phyloP scores from a whole-genome alignment of 2,113 vertebrate genomes.

The Spea bombifrons region DNA sequence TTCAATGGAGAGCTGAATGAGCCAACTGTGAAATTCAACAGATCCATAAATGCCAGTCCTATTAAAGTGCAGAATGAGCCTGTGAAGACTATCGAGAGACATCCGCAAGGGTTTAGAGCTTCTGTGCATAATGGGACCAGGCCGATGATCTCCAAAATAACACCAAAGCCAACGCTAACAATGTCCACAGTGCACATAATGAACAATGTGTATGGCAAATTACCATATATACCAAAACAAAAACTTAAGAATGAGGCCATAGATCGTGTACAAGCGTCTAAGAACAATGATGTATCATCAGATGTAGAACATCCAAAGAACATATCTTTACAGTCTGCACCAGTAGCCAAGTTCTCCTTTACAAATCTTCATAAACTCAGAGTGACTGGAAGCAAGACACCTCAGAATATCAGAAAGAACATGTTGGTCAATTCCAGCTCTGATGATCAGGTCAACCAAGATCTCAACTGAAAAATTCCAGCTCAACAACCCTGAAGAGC shows the following conservation, averaged over 20 bases:
- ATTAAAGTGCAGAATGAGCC: background rate
- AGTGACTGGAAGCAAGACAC: constrained; percentile 9
- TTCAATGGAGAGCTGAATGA: constrained; percentile 52
- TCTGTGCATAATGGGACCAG: background rate
- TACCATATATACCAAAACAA: constrained; percentile 15
- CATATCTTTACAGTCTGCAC: background rate
- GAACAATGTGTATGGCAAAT: background rate
- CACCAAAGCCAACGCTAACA: background rate
- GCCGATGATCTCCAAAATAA: background rate
- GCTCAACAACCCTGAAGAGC: too few relatives aligned
- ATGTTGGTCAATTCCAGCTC: too few relatives aligned
- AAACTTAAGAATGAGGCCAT: background rate
- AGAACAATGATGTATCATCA: background rate
- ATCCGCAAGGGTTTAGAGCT: background rate
- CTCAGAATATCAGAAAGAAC: background rate
- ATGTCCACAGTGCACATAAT: background rate
- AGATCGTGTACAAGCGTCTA: background rate
- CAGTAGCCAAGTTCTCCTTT: constrained; percentile 13
- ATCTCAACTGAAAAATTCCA: too few relatives aligned
- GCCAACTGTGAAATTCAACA: background rate
- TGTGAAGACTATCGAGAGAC: background rate
- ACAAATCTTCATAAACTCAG: constrained; percentile 25
- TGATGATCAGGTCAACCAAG: too few relatives aligned
- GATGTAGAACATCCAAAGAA: background rate
- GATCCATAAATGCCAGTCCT: background rate